Evolutionary conservation across 1,140 invertebrate species (phyloP).

Genomic region (Magallana angulata): DNA sequence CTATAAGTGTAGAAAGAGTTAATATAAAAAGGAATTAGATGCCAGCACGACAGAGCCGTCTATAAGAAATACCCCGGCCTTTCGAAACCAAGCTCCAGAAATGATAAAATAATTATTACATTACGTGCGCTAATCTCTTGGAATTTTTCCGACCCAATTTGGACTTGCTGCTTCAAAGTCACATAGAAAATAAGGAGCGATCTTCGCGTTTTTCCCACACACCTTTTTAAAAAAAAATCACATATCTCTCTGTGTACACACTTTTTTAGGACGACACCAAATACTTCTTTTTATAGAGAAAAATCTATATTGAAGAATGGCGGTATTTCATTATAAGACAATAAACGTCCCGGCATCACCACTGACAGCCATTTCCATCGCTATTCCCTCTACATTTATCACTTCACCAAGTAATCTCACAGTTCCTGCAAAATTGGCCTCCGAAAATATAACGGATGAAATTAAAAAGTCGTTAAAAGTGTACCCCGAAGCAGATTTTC

Average conservation of each 20-base stretch:
- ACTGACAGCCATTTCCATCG: conserved; percentile 18
- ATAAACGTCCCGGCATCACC: background rate
- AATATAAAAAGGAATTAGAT: conserved; percentile 32
- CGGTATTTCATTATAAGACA: conserved; percentile 10
- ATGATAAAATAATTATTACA: conserved; percentile 43
- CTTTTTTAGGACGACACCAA: conserved; percentile 26
- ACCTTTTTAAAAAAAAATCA: background rate
- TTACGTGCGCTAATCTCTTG: conserved; percentile 33
- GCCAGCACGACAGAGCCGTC: background rate
- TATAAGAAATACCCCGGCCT: conserved; percentile 13
- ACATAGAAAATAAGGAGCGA: conserved; percentile 1
- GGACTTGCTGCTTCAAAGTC: background rate
- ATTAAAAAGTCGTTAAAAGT: conserved; percentile 31
- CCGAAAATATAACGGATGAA: conserved; percentile 22
- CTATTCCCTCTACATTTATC: conserved; percentile 12
- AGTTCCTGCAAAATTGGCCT: conserved; percentile 32
- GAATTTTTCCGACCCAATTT: background rate
- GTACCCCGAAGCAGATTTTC: conserved; percentile 28
- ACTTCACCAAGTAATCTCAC: conserved; percentile 21
- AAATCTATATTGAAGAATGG: conserved; percentile 38
- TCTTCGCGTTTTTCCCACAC: conserved; percentile 33
- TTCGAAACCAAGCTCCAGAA: conserved; percentile 40
- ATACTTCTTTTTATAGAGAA: conserved; percentile 38
- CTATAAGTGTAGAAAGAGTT: conserved; percentile 35
- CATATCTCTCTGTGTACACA: conserved; percentile 2